Evolutionary conservation across 2,888 invertebrate species (phyloP).

Genomic region (Incurvaria masculella): DNA sequence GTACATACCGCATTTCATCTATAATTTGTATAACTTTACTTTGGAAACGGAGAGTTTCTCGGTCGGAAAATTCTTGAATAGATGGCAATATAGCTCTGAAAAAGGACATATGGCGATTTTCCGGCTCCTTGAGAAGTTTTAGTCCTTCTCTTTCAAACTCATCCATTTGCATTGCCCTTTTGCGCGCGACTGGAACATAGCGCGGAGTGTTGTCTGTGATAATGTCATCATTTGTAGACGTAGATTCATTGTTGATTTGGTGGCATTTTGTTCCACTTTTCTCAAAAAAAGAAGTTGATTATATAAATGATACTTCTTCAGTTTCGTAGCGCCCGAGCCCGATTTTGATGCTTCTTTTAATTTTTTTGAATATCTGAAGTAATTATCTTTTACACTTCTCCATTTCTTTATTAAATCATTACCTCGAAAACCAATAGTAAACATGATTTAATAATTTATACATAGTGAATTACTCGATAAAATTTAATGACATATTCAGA

Average conservation of each 20-base stretch:
- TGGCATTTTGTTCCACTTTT: conserved; percentile 16
- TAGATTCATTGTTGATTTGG: conserved; percentile 13
- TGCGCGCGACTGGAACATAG: conserved; percentile 15
- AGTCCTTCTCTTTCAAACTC: conserved; percentile 16
- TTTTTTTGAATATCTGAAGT: conserved; percentile 14
- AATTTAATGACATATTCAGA: too few relatives aligned
- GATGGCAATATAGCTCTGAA: conserved; percentile 18
- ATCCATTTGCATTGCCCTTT: conserved; percentile 15
- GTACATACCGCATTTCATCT: conserved; percentile 18
- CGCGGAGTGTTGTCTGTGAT: conserved; percentile 11
- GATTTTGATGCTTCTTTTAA: conserved; percentile 11
- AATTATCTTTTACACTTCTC: conserved; percentile 15
- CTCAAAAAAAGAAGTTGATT: conserved; percentile 14
- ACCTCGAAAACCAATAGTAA: conserved; percentile 11
- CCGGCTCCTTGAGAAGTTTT: conserved; percentile 17
- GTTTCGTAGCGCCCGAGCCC: conserved; percentile 11
- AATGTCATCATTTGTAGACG: conserved; percentile 9
- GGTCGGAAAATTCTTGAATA: conserved; percentile 15
- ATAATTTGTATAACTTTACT: conserved; percentile 20
- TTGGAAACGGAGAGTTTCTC: conserved; percentile 17
- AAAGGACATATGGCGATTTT: conserved; percentile 17
- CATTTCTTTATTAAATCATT: conserved; percentile 12
- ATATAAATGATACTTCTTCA: conserved; percentile 16
- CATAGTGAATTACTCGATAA: conserved; percentile 10
- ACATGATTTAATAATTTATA: conserved; percentile 12